Evolutionary conservation across 2,113 vertebrate species (phyloP).

Genomic region (Lophura nycthemera): DNA sequence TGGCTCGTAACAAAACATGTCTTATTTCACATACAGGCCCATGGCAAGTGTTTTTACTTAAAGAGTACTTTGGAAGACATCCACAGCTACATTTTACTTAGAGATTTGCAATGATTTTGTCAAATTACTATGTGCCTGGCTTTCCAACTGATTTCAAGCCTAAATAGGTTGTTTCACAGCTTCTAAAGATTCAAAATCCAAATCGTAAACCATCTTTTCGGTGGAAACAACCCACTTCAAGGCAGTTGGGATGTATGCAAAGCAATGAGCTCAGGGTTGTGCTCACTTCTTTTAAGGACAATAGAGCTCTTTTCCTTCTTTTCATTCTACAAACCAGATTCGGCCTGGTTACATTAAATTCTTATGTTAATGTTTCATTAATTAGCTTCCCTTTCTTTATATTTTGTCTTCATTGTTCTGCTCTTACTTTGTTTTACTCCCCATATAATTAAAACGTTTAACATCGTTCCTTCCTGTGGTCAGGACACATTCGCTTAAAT

Average conservation of each 20-base stretch:
- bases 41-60: neutral
- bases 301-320: neutral
- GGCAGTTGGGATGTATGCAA: accelerated
- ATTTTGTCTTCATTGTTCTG: constrained; percentile 68
- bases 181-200: neutral
- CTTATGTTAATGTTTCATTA: constrained; percentile 63
- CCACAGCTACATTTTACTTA: neutral
- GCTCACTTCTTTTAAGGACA: neutral
- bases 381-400: constrained; percentile 58
- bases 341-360: constrained; percentile 60
- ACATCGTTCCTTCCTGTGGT: constrained; percentile 37
- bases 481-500: constrained; percentile 38
- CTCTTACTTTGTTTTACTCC: constrained; percentile 68
- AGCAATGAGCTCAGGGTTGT: neutral
- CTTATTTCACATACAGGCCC: neutral
- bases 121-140: accelerated
- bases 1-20: neutral
- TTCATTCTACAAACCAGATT: constrained; percentile 25
- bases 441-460: constrained; percentile 59
- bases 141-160: neutral
- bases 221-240: neutral
- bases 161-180: neutral
- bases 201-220: neutral
- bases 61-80: neutral
- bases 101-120: neutral